These are phyloP conservation scores for Matsumurasca onukii DNA, from an alignment of 1,140 invertebrate species.

Conservation along the genomic window DNA sequence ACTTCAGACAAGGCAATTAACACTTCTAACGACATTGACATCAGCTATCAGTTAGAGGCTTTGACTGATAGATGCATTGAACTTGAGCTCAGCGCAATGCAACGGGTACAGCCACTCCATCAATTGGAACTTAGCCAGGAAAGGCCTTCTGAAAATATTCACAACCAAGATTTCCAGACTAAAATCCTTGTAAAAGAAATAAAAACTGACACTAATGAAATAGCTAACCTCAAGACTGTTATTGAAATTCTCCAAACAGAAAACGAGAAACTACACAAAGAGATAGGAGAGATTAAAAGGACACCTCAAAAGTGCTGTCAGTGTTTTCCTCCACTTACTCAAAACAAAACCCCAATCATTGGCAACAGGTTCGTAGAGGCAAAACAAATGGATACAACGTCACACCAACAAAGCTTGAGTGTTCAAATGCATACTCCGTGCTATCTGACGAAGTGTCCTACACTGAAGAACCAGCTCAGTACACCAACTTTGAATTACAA, in stretches of 20 bases:
- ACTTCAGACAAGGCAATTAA: background rate
- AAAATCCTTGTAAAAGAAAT: background rate
- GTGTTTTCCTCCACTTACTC: too few relatives aligned
- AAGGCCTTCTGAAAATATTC: background rate
- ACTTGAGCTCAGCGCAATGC: background rate
- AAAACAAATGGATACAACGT: too few relatives aligned
- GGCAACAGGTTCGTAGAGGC: too few relatives aligned
- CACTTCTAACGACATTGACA: background rate
- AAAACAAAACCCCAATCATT: too few relatives aligned
- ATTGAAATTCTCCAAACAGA: background rate
- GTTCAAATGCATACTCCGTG: too few relatives aligned
- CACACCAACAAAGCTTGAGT: too few relatives aligned
- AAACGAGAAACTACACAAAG: background rate
- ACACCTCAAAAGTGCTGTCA: too few relatives aligned
- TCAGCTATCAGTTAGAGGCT: background rate
- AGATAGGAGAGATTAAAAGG: background rate
- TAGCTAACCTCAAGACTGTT: background rate
- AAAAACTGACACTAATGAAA: background rate
- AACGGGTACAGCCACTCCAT: background rate
- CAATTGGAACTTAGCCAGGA: background rate
- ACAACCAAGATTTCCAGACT: background rate
- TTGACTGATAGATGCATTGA: background rate
- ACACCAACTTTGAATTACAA: too few relatives aligned
- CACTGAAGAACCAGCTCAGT: too few relatives aligned
- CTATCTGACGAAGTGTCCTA: too few relatives aligned